Base-by-base conservation (phyloP, 2,888 invertebrate species). In the Adelognathus sp. region DNA sequence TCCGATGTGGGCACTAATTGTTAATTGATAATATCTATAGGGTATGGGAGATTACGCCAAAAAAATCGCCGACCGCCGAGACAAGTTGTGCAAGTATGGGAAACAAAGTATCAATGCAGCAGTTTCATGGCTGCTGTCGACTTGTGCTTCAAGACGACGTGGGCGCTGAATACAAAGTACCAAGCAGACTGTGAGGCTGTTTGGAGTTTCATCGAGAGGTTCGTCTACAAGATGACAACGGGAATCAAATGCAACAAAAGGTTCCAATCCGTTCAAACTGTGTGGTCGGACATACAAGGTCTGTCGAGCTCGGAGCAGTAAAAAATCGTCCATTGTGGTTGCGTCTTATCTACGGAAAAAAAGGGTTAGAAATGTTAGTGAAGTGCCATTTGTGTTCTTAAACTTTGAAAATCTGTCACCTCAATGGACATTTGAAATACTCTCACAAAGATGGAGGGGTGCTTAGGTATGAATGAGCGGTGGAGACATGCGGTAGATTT, bases 141-240 rank as follows among this genome's bases (percentile, higher is more conserved):
- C 56, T 27, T 76, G 61, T 76, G 69, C 44, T 76, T 70, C 9
- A 69, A 69, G 41, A 18, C 16, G 18, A 46, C 56, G 31, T 69
- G 69, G 67, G 39, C 46, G 16, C 31, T 76, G 44, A n/a, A 9
- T 60, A 70, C 75, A 41, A 6, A 70, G 44, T 76, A 76, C 2
- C 39, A 69, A 36, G 4, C 29, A 4, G 69, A 70, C 5, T 76
- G 69, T 16, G 75, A 76, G 24, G 6, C 27, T 16, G 54, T 76
- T 9, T 76, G 75, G 75, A 44, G 33, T 41, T 76, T 76, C 18
- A 21, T 76, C 7, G 21, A 69, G 14, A n/a, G 41, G 16, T 76
- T 50, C 46, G 60, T 76, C 1, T 76, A 70, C n/a, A 50, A 33
- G 11, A 69, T 69, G 7, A 24, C 58, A 9, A 24, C 58, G 11